These are phyloP conservation scores for Mustela nigripes DNA, from an alignment of 2,113 vertebrate species.

Conservation along the genomic window DNA sequence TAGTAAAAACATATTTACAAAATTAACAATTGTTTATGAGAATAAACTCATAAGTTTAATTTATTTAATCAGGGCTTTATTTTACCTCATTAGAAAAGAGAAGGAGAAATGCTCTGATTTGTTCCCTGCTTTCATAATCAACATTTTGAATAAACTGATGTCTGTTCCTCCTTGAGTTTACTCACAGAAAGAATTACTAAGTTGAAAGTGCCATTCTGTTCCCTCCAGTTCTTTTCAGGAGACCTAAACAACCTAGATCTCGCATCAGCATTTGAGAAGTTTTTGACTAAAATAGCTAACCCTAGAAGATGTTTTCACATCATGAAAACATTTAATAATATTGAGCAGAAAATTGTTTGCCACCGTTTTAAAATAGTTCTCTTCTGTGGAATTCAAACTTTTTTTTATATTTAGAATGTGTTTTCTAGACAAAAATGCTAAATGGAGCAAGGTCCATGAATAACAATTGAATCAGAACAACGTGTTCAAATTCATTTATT, in stretches of 20 bases:
- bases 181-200: not conserved
- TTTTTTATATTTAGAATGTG: not conserved
- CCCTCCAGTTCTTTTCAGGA: not conserved
- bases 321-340: not conserved
- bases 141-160: not conserved
- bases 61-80: not conserved
- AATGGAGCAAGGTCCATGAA: not conserved
- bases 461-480: not conserved
- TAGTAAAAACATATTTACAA: not conserved
- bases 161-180: not conserved
- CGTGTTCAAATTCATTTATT: not conserved
- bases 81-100: not conserved
- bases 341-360: not conserved
- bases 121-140: not conserved
- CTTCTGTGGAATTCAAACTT: not conserved
- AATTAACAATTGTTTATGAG: not conserved
- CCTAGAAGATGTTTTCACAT: not conserved
- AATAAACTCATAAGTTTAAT: not conserved
- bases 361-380: not conserved
- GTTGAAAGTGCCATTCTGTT: too few species aligned
- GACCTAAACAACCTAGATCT: not conserved
- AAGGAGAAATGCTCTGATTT: not conserved
- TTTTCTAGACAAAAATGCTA: slow-evolving; percentile 14
- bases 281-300: not conserved
- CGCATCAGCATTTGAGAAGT: not conserved